These are phyloP conservation scores for Drosophila pandora DNA, from an alignment of 1,140 invertebrate species.

Conservation along the genomic window DNA sequence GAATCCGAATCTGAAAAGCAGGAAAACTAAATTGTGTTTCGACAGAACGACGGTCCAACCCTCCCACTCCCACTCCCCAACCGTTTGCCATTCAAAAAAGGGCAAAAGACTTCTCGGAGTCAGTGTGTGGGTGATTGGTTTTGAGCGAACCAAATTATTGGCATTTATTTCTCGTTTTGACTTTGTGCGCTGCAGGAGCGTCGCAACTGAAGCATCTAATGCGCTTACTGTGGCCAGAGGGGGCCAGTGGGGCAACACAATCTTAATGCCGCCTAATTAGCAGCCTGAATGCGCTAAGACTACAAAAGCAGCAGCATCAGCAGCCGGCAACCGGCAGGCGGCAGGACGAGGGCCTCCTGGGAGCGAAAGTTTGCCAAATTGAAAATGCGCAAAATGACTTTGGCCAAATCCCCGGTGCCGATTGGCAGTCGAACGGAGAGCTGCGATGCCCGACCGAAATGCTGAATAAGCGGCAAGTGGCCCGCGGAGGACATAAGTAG, in stretches of 20 bases:
- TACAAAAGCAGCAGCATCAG: slow-evolving; percentile 64
- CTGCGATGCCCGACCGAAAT: slow-evolving; percentile 54
- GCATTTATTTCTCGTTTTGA: slow-evolving; percentile 81
- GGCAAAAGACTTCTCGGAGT: slow-evolving; percentile 30
- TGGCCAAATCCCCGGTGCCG: slow-evolving; percentile 76
- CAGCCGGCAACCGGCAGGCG: slow-evolving; percentile 10
- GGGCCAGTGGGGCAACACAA: neutral
- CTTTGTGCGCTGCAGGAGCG: slow-evolving; percentile 41
- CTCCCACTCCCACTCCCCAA: neutral
- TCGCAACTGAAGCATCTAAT: slow-evolving; percentile 77
- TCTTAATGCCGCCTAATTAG: slow-evolving; percentile 79
- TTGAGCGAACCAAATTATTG: slow-evolving; percentile 79
- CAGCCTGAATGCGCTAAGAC: slow-evolving; percentile 80
- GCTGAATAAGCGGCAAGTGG: slow-evolving; percentile 23
- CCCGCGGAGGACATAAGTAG: neutral
- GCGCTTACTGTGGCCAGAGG: slow-evolving; percentile 51
- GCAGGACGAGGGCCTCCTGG: slow-evolving; percentile 18
- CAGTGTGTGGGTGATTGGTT: slow-evolving; percentile 73
- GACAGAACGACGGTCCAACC: neutral
- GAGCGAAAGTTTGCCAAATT: slow-evolving; percentile 71
- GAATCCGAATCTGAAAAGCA: slow-evolving; percentile 19
- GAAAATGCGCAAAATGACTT: slow-evolving; percentile 81
- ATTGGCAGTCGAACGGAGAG: slow-evolving; percentile 56
- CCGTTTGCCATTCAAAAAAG: slow-evolving; percentile 45
- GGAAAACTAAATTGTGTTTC: slow-evolving; percentile 72